Percentiles rank a stretch among this genome's conserved stretches.
Evolutionary conservation across 2,797 vertebrate species (phyloP).

Genomic region (Manis javanica): DNA sequence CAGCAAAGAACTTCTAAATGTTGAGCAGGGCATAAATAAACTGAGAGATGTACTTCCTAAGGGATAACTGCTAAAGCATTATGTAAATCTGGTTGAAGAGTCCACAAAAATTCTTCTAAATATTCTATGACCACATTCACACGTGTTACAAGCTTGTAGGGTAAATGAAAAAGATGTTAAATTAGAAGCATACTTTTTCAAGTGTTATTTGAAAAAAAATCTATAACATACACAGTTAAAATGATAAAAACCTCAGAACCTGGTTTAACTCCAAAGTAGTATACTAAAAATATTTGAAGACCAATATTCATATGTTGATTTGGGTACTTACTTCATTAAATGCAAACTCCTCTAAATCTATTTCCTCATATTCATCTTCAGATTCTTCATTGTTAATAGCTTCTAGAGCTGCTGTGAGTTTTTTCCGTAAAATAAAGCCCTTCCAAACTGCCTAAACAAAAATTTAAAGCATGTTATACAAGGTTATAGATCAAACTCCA

Average conservation of each 20-base stretch:
- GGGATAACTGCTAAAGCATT: not conserved
- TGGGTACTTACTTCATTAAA: conserved; percentile 92
- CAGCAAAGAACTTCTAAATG: not conserved
- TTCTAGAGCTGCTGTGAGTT: conserved; percentile 91
- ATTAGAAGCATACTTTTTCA: not conserved
- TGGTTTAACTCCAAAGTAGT: not conserved
- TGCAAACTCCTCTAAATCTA: conserved; percentile 92
- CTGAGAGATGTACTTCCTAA: not conserved
- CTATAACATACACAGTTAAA: not conserved
- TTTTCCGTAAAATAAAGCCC: conserved; percentile 92
- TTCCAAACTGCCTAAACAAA: conserved; percentile 96
- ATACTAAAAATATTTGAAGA: not conserved
- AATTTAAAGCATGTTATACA: conserved; percentile 88
- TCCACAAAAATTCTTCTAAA: not conserved
- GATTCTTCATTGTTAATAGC: conserved; percentile 87
- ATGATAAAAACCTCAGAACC: not conserved
- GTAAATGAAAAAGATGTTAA: not conserved
- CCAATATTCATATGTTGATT: not conserved
- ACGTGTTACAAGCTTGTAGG: not conserved
- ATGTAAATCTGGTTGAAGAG: not conserved
- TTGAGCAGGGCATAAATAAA: not conserved
- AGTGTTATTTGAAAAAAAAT: not conserved
- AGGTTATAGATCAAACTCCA: conserved; percentile 91
- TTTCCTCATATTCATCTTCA: conserved; percentile 93
- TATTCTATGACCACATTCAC: not conserved